phyloP scores from a whole-genome alignment of 2,113 vertebrate species.

The Ancistrus triradiatus region DNA sequence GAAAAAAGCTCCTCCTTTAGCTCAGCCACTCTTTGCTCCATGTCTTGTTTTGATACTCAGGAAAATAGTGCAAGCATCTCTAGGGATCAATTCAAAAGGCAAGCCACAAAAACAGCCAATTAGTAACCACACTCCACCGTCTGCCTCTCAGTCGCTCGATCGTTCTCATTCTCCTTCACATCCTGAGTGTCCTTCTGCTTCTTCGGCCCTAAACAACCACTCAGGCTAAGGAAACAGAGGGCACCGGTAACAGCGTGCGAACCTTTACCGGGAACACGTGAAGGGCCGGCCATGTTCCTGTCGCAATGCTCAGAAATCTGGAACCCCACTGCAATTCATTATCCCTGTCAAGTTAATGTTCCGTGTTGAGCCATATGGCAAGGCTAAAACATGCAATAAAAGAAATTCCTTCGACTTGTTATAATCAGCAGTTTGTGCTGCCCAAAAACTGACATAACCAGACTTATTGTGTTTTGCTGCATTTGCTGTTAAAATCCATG shows the following conservation, averaged over 20 bases:
- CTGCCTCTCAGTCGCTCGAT: constrained; percentile 8
- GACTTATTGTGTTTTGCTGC: constrained; percentile 80
- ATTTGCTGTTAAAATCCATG: constrained; percentile 76
- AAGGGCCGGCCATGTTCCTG: constrained; percentile 32
- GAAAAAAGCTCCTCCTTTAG: constrained; percentile 51
- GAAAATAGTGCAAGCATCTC: constrained; percentile 64
- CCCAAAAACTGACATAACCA: constrained; percentile 81
- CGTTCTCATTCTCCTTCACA: constrained; percentile 17
- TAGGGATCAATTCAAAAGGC: constrained; percentile 69
- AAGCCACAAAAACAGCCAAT: constrained; percentile 69
- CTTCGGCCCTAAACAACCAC: constrained; percentile 32
- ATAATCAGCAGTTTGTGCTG: constrained; percentile 85
- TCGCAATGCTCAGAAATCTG: constrained; percentile 37
- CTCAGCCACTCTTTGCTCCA: constrained; percentile 37
- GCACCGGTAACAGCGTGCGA: constrained; percentile 77
- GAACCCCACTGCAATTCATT: constrained; percentile 78
- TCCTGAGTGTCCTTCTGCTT: constrained; percentile 55
- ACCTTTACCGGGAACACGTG: constrained; percentile 61
- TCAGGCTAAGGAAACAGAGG: constrained; percentile 72
- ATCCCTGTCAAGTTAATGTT: constrained; percentile 90
- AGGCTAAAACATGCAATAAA: constrained; percentile 80
- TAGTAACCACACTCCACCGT: constrained; percentile 61
- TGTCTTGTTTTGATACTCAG: constrained; percentile 62
- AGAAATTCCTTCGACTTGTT: constrained; percentile 85
- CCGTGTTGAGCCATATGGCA: constrained; percentile 87